Evolutionary conservation across 1,140 invertebrate species (phyloP).

Genomic region (Brachionus asplanchnoidis): DNA sequence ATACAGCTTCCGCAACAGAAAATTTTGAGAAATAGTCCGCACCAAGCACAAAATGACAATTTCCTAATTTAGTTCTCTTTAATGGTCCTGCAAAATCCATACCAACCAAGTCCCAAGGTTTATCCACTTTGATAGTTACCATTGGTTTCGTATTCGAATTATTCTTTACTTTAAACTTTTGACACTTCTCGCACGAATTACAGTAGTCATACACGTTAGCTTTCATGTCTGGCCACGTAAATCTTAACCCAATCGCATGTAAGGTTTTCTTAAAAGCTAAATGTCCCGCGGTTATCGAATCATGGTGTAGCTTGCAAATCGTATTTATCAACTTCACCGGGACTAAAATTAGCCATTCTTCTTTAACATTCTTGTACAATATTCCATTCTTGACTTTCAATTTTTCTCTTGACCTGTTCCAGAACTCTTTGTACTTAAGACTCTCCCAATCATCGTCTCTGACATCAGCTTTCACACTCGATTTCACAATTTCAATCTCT

Average conservation of each 20-base stretch:
- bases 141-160: not conserved
- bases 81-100: not conserved
- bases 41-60: not conserved
- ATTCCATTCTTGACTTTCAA: not conserved
- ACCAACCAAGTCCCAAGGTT: not conserved
- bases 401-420: not conserved
- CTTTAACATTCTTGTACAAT: not conserved
- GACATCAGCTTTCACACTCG: not conserved
- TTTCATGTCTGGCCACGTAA: not conserved
- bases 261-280: not conserved
- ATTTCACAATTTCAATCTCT: slow-evolving; percentile 2
- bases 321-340: not conserved
- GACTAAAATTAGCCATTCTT: not conserved
- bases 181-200: not conserved
- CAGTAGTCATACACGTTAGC: not conserved
- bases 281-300: not conserved
- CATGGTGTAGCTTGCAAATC: slow-evolving; percentile 10
- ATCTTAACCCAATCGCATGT: not conserved
- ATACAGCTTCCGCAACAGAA: not conserved
- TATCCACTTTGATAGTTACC: not conserved
- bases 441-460: not conserved
- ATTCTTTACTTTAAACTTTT: not conserved
- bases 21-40: not conserved
- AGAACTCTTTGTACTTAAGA: not conserved
- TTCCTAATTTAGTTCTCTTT: not conserved